These are phyloP conservation scores for Pollenia angustigena DNA, from an alignment of 2,888 invertebrate species.

Conservation along the genomic window DNA sequence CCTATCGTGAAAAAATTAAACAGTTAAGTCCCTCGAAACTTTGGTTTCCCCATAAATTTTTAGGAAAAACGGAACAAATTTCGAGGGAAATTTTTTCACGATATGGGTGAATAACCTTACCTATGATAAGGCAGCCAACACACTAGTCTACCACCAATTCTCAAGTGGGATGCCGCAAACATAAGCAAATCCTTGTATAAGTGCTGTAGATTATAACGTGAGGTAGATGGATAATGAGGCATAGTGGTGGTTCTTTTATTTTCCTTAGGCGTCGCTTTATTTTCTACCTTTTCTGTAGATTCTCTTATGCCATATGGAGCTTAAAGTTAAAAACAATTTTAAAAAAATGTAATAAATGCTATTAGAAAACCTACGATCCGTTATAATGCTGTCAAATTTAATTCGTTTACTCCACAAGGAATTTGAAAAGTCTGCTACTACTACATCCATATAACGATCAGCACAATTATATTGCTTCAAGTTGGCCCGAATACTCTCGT, in stretches of 20 bases:
- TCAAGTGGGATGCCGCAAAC: constrained; percentile 92
- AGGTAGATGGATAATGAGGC: constrained; percentile 92
- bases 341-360: neutral
- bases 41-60: too few relatives aligned
- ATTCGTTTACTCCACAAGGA: constrained; percentile 90
- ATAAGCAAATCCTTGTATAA: constrained; percentile 93
- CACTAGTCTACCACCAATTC: constrained; percentile 91
- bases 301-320: constrained; percentile 99
- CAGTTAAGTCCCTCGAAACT: too few relatives aligned
- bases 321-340: constrained; percentile 83
- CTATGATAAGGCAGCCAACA: constrained; percentile 98
- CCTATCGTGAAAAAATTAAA: too few relatives aligned
- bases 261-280: constrained; percentile 82
- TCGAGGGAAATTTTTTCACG: too few relatives aligned
- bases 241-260: constrained; percentile 87
- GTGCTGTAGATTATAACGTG: constrained; percentile 92
- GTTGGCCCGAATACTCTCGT: constrained; percentile 95
- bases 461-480: constrained; percentile 93
- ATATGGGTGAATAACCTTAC: constrained; percentile 82
- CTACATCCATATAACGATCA: constrained; percentile 91
- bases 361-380: constrained; percentile 91
- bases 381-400: constrained; percentile 95
- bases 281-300: constrained; percentile 91
- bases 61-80: too few relatives aligned
- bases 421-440: constrained; percentile 96